Evolutionary conservation across 2,888 invertebrate genomes (phyloP).

Genomic region (Alloscopus bannaensis): DNA sequence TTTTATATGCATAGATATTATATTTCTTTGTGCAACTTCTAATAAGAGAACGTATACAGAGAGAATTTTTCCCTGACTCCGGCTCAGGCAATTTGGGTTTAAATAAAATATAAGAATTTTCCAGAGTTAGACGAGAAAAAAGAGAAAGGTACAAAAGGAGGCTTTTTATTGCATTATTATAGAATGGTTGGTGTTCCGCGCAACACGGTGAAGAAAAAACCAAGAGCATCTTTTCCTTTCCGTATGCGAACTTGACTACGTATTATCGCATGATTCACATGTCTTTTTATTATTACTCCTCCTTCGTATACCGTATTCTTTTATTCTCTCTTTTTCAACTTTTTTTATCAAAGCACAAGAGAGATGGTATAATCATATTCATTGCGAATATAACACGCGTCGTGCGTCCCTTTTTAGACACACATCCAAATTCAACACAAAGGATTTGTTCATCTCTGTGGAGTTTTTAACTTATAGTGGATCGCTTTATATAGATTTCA

Average conservation of each 20-base stretch:
- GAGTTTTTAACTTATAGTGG: too few species aligned
- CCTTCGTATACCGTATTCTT: not conserved
- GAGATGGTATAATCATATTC: slow-evolving; percentile 7
- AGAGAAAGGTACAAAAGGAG: slow-evolving; percentile 8
- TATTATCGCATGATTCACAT: slow-evolving; percentile 10
- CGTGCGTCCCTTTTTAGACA: too few species aligned
- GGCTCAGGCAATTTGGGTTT: slow-evolving; percentile 37
- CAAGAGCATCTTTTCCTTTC: slow-evolving; percentile 2
- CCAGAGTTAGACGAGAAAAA: slow-evolving; percentile 12
- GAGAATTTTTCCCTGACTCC: not conserved
- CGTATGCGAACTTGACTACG: not conserved
- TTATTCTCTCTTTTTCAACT: not conserved
- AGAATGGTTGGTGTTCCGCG: not conserved
- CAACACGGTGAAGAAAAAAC: not conserved
- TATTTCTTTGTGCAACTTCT: not conserved
- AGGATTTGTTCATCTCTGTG: too few species aligned
- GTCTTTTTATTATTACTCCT: slow-evolving; percentile 9
- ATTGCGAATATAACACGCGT: too few species aligned
- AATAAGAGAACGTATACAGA: slow-evolving; percentile 2
- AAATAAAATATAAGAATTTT: slow-evolving; percentile 52
- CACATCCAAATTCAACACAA: too few species aligned
- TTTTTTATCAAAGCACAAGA: not conserved
- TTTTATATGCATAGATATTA: too few species aligned
- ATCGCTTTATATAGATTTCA: too few species aligned
- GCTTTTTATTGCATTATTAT: slow-evolving; percentile 46